Evolutionary conservation across 2,888 invertebrate genomes (phyloP), one percentile per base, ranked within the genome.

Genomic region (Rugalucina vietnamica): DNA sequence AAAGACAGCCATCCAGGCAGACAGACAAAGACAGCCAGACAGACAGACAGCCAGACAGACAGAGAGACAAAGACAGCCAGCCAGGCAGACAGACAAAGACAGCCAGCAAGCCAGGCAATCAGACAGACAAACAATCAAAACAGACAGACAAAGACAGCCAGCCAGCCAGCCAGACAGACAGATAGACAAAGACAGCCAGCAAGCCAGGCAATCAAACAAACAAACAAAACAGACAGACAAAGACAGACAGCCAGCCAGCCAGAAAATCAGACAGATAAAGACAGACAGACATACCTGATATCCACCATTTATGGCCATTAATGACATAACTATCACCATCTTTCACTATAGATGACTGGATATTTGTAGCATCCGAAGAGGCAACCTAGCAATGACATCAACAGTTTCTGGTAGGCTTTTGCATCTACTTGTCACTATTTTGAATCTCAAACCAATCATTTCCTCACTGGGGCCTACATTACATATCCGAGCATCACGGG

Each of bases 291-390:
- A 72, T 85, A 94, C 94, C 94, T 89, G 95, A 95, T n/a, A 94
- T 95, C 94, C 95, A 95, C 95, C 95, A 95, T 85, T 95, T 95
- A 79, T 93, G 93, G 1, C 95, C 95, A 87, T 95, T 95, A 73
- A 95, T 92, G 0, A 95, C 90, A 86, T 95, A 95, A 43, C 93
- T 88, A 82, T 95, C 91, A 0, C 95, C 95, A 34, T 94, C 94
- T 57, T 94, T 89, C 12, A 88, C 89, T 43, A 95, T 95, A 2
- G 95, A 95, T 0, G 95, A 91, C 85, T 95, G 93, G 76, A 95
- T 95, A 83, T 95, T 95, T 27, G 95, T 95, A 10, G 95, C 95
- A 92, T 95, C 95, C 72, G 95, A 95, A 0, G 95, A 95, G 2
- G 95, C 95, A 4, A 95, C 95, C 94, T 95, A 82, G 14, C 82